Conservation (phyloP, 2,888 invertebrate genomes). For the Heliconius hortense region DNA sequence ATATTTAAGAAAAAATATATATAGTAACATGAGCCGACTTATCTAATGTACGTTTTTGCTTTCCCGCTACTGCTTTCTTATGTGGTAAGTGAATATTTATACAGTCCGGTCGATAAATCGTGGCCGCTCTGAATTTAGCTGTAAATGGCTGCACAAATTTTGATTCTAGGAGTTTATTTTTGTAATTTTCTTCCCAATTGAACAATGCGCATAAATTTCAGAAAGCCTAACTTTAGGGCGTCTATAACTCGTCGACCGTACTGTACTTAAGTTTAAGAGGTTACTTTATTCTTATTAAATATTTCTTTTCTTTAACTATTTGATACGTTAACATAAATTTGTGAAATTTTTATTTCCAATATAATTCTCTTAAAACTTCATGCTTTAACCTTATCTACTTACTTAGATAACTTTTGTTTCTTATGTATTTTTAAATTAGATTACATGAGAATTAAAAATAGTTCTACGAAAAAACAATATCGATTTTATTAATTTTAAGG, state of each 20-base stretch:
- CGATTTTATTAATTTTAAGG: too few species aligned
- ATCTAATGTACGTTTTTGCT: constrained; percentile 86
- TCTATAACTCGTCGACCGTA: not conserved
- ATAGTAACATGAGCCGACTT: constrained; percentile 73
- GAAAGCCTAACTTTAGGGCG: not conserved
- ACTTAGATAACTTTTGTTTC: not conserved
- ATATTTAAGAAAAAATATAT: not conserved
- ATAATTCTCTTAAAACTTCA: not conserved
- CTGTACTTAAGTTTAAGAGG: not conserved
- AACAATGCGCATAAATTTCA: not conserved
- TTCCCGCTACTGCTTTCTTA: constrained; percentile 84
- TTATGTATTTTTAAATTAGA: not conserved
- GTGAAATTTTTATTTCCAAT: too few species aligned
- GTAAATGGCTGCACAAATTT: not conserved
- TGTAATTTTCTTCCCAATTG: too few species aligned
- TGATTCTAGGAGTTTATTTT: not conserved
- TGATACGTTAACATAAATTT: not conserved
- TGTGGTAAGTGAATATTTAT: constrained; percentile 77
- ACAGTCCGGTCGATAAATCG: not conserved
- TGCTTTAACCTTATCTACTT: not conserved
- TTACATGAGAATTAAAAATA: too few species aligned
- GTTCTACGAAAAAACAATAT: too few species aligned
- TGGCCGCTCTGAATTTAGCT: not conserved
- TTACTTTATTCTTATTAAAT: not conserved
- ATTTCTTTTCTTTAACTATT: not conserved